Conservation (phyloP, 2,797 vertebrate species). For the Chromobotia macracanthus region DNA sequence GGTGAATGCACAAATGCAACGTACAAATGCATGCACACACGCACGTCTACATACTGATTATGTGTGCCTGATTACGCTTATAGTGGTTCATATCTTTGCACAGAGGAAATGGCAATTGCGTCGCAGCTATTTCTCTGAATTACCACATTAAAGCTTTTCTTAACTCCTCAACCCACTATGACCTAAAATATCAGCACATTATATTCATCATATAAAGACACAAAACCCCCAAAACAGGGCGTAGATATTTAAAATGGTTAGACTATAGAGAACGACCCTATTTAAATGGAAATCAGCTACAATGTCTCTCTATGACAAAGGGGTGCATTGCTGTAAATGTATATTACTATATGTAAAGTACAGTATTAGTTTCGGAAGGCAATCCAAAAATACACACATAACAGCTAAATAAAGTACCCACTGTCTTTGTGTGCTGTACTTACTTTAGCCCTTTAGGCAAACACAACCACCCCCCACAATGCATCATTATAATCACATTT, state of each 20-base stretch:
- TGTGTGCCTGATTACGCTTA: conserved; percentile 23
- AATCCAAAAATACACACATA: conserved; percentile 28
- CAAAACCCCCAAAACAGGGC: not conserved
- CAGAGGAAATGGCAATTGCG: conserved; percentile 47
- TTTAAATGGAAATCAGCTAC: conserved; percentile 36
- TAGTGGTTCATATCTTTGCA: conserved; percentile 42
- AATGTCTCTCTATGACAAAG: conserved; percentile 11
- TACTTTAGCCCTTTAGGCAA: conserved; percentile 1
- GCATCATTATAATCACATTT: conserved; percentile 36
- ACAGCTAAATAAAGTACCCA: not conserved
- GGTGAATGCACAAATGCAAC: conserved; percentile 31
- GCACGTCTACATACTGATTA: conserved; percentile 7
- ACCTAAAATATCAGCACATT: conserved; percentile 8
- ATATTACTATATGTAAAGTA: not conserved
- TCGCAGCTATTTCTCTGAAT: conserved; percentile 34
- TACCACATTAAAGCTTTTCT: conserved; percentile 42
- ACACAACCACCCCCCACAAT: not conserved
- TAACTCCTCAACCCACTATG: conserved; percentile 16
- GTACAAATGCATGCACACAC: not conserved
- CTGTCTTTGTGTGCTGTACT: not conserved
- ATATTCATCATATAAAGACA: conserved; percentile 9
- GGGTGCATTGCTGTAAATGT: not conserved
- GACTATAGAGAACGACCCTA: not conserved
- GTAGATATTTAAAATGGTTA: not conserved
- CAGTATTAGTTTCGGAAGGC: not conserved